Evolutionary conservation across 2,113 vertebrate genomes (phyloP), one percentile per base, ranked within the genome.

Genomic region (Rissa tridactyla): DNA sequence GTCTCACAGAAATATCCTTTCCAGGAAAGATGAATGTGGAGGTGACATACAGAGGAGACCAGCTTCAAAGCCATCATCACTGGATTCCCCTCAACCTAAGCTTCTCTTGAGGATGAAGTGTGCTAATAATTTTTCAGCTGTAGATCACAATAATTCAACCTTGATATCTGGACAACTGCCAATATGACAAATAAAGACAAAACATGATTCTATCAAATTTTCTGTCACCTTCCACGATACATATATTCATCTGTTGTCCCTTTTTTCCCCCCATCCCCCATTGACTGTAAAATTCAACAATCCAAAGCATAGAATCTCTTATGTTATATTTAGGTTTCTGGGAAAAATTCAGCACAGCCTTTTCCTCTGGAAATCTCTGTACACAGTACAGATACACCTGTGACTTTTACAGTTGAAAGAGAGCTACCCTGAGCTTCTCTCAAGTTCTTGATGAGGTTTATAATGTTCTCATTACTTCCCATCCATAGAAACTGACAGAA

Each of bases 381-480:
- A 10, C 25, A 18, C 0, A 1, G 15, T 6, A 60, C 20, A 34
- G 66, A 85, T 29, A 47, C 18, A 57, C 7, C 19, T 25, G 20
- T 36, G 58, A 68, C 23, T 36, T 47, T 16, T 60, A 11, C n/a
- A 82, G 52, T 5, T 65, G 36, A 52, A 70, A 55, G 0, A 72
- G 11, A 55, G 15, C 34, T 30, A n/a, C 6, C 13, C 19, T 62
- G 17, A 84, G 73, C 27, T 19, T 5, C 30, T 20, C 32, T 42
- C 27, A 42, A 46, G 29, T 8, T 70, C 82, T 36, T 65, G 3
- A 20, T n/a, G 21, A 57, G 57, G 30, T 65, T 57, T 21, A 9
- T 32, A 7, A 9, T 3, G 0, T 7, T 47, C n/a, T 72, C 2
- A 0, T 44, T 14, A 8, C 3, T 4, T 4, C 9, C 27, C 26